A percentile compares a stretch with the other conserved stretches of the same genome.
phyloP scores from a whole-genome alignment of 1,140 invertebrate species.

The Drosophila navojoa region DNA sequence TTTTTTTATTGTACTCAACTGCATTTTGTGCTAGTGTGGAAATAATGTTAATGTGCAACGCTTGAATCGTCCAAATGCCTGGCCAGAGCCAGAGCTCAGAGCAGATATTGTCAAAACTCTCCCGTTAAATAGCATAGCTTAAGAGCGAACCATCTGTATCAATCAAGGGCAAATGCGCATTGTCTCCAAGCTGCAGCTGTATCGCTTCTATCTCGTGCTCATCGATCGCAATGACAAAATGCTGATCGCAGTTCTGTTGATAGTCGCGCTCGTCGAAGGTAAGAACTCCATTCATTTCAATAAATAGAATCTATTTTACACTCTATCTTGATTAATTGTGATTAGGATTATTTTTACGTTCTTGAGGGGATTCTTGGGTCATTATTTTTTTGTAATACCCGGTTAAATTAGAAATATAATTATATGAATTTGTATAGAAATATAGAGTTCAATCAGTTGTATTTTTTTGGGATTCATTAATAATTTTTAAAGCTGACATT shows the following conservation, averaged over 20 bases:
- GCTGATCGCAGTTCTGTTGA: conserved; percentile 66
- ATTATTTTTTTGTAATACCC: too few species aligned
- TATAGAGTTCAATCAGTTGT: too few species aligned
- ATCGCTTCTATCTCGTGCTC: conserved; percentile 27
- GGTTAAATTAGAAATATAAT: too few species aligned
- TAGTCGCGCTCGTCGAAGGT: conserved; percentile 68
- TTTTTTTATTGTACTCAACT: background rate
- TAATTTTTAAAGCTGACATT: too few species aligned
- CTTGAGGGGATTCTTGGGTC: too few species aligned
- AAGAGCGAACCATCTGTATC: background rate
- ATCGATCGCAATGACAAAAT: conserved; percentile 69
- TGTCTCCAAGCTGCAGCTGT: conserved; percentile 47
- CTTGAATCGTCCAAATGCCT: conserved; percentile 21
- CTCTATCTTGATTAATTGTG: background rate
- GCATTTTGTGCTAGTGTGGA: background rate
- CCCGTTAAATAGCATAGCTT: background rate
- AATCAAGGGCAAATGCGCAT: conserved; percentile 50
- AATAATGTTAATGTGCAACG: background rate
- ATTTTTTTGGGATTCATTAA: too few species aligned
- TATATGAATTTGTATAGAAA: too few species aligned
- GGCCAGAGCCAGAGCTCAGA: background rate
- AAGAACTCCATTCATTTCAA: conserved; percentile 5
- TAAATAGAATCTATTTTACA: background rate
- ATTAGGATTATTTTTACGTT: too few species aligned
- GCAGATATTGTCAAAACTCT: conserved; percentile 12